A percentile compares a stretch with the other conserved stretches of the same genome.
Conservation (phyloP, 53 echinoderm and acorn worm species). For the Crossaster papposus region DNA sequence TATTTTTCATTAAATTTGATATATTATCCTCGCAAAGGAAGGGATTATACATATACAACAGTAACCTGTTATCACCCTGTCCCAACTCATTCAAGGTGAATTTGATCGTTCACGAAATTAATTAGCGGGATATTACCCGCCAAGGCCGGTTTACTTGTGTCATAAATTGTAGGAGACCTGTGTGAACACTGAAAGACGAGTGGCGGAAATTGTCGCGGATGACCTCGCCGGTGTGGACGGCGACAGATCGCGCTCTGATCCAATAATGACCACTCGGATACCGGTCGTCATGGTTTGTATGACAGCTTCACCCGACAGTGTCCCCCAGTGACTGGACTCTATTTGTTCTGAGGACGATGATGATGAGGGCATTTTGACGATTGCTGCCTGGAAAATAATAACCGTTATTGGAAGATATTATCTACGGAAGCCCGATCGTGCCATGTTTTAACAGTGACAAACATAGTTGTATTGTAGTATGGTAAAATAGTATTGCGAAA, state of each 20-base stretch:
- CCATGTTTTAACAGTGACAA: no score
- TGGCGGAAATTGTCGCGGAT: slow-evolving; percentile 22
- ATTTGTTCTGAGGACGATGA: neutral
- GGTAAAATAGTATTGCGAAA: no score
- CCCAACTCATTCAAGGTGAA: no score
- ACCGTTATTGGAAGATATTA: neutral
- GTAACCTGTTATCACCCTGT: no score
- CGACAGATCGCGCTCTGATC: neutral
- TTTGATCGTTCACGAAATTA: no score
- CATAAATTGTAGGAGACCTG: neutral
- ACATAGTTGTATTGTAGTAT: no score
- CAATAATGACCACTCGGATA: slow-evolving; percentile 1
- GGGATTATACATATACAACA: no score
- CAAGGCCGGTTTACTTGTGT: neutral
- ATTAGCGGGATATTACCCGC: no score
- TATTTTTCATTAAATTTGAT: no score
- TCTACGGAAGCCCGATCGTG: no score
- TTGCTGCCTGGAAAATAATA: neutral
- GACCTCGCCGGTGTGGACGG: slow-evolving; percentile 3
- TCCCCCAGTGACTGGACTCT: slow-evolving; percentile 21
- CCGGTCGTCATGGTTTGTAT: neutral
- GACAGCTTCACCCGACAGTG: neutral
- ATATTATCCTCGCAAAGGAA: no score
- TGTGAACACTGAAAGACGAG: neutral
- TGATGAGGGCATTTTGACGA: slow-evolving; percentile 1